These are phyloP conservation scores for Caenorhabditis panamensis DNA, from an alignment of 2,888 invertebrate genomes.

Conservation along the genomic window DNA sequence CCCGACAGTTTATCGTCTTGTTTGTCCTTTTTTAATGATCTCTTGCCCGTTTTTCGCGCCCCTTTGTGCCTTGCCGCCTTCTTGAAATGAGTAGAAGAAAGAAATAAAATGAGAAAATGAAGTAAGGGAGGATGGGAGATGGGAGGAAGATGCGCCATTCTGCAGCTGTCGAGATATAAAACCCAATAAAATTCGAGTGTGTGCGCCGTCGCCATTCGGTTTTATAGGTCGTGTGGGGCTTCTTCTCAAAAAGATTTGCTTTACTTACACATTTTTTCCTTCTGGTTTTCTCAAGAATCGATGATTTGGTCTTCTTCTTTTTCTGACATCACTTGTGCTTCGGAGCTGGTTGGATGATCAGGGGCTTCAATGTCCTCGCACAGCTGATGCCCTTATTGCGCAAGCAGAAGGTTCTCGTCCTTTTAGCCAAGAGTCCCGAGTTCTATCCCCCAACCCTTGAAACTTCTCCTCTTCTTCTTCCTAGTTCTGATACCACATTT, in stretches of 20 bases:
- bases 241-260: neutral
- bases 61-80: constrained; percentile 26
- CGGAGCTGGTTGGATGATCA: no score
- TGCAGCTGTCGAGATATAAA: constrained; percentile 35
- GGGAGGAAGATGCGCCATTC: constrained; percentile 4
- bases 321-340: no score
- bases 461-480: no score
- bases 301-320: neutral
- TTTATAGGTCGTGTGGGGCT: constrained; percentile 21
- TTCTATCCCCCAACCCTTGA: neutral
- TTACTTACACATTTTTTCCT: constrained; percentile 2
- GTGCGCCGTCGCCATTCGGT: constrained; percentile 5
- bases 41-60: neutral
- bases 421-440: neutral
- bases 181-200: constrained; percentile 51
- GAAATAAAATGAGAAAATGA: neutral
- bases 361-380: no score
- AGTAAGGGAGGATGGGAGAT: neutral
- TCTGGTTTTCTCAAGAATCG: neutral
- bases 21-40: constrained; percentile 14
- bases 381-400: no score
- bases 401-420: no score
- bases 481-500: neutral
- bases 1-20: constrained; percentile 20
- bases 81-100: neutral